Evolutionary conservation across 1,140 invertebrate species (phyloP), one percentile per base, ranked within the genome.

Genomic region (Drosophila asahinai): DNA sequence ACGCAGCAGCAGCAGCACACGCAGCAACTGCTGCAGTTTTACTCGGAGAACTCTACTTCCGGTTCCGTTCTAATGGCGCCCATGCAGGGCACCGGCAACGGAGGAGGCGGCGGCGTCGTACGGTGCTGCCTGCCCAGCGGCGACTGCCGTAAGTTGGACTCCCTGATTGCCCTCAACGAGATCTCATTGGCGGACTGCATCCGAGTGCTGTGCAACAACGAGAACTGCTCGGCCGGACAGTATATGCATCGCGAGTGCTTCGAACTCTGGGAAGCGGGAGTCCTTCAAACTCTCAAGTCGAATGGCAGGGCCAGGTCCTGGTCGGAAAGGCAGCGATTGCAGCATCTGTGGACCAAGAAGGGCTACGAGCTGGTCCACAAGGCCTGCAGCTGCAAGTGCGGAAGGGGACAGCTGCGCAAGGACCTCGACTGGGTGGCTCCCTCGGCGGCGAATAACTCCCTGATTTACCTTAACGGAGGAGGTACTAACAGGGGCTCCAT

Each of bases 171-270:
- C 36, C 83, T 95, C 14, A 96, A 97, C 79, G 95, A 98, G 67
- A 94, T 97, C 11, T 95, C 97, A 60, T 94, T 97, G 30, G 95
- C 96, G 40, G 96, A 97, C 67, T 95, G 96, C 33, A 96, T 99
- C 54, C 96, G 96, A 92, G 97, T 99, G n/a, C 95, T 96, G 47
- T 99, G 98, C 95, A 99, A 98, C 94, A 99, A 99, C 94, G 98
- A 98, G 81, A 95, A 96, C 70, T 99, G 98, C 94, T 94, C 94
- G 48, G 94, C 95, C 77, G 97, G 98, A 22, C 95, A 96, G 87
- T 98, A 96, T 93, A 99, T 99, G 98, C 98, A 99, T 94, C 95
- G 96, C 70, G 97, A 97, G 86, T 99, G 98, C 94, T 99, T 99
- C 94, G 97, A 98, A 36, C 94, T 95, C 55, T 99, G 98, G 97